These are phyloP conservation scores for Pocillopora grandis DNA, from an alignment of 92 coral and sea anemone genomes.

Conservation along the genomic window DNA sequence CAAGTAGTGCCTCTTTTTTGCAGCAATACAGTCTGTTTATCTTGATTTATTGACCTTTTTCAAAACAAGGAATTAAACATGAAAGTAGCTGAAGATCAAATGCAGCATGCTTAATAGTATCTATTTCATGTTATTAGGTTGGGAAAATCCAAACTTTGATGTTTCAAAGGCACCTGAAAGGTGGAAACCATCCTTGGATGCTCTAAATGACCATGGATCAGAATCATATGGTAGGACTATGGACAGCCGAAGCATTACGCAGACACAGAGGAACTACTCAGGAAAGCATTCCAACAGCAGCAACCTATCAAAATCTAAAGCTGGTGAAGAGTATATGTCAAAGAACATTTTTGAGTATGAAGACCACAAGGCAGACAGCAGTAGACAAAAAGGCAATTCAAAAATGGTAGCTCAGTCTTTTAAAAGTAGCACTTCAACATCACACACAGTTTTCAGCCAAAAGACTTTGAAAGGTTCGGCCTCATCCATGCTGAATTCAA, in stretches of 20 bases:
- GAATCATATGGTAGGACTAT: neutral
- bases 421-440: neutral
- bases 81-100: too few relatives aligned
- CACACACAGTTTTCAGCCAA: neutral
- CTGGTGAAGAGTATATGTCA: neutral
- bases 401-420: neutral
- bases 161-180: neutral
- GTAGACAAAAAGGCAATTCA: slow-evolving; percentile 4
- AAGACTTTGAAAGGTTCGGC: slow-evolving; percentile 1
- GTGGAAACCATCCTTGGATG: slow-evolving; percentile 1
- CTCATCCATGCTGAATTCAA: neutral
- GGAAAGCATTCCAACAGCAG: neutral
- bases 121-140: slow-evolving; percentile 4
- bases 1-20: too few relatives aligned
- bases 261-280: neutral
- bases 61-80: too few relatives aligned
- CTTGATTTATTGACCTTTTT: too few relatives aligned
- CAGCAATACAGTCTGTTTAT: too few relatives aligned
- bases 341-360: neutral
- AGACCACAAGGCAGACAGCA: neutral
- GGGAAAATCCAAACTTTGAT: slow-evolving; percentile 8
- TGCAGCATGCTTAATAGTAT: neutral
- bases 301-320: neutral
- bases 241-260: neutral
- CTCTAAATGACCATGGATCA: neutral